Conservation (phyloP, 2,888 invertebrate genomes). For the Papilio demoleus region DNA sequence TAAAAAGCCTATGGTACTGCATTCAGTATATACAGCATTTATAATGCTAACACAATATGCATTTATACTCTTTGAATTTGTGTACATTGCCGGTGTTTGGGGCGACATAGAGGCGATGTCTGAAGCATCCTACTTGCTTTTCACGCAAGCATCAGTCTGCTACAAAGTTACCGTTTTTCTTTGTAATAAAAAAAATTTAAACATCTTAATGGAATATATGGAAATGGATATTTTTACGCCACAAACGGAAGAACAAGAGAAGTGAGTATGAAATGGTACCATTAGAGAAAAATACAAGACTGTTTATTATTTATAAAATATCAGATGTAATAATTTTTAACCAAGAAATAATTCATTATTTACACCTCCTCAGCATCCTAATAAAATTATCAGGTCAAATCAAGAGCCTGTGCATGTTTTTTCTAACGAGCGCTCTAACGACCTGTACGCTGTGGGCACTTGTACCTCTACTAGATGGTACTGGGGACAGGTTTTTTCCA, state of each 20-base stretch:
- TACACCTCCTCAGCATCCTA: constrained; percentile 64
- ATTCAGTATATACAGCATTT: constrained; percentile 55
- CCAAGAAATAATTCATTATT: too few species aligned
- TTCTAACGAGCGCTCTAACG: constrained; percentile 61
- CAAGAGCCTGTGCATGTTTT: constrained; percentile 62
- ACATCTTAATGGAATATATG: constrained; percentile 58
- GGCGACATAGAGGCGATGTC: constrained; percentile 70
- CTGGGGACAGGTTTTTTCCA: constrained; percentile 63
- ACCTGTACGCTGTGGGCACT: constrained; percentile 70
- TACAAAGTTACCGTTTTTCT: constrained; percentile 68
- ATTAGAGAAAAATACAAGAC: neutral
- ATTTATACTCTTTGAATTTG: constrained; percentile 66
- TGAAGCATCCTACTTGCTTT: constrained; percentile 68
- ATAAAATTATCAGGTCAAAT: constrained; percentile 55
- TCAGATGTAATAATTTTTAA: too few species aligned
- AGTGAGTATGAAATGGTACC: constrained; percentile 53
- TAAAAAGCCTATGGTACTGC: constrained; percentile 49
- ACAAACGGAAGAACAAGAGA: constrained; percentile 57
- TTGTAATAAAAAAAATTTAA: constrained; percentile 57
- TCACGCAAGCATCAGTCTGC: constrained; percentile 71
- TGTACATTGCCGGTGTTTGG: constrained; percentile 67
- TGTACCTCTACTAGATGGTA: constrained; percentile 65
- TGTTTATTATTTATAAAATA: too few species aligned
- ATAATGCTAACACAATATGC: constrained; percentile 64
- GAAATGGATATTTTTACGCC: constrained; percentile 57